phyloP scores from a whole-genome alignment of 1,140 invertebrate species.

The Tenebrio molitor region DNA sequence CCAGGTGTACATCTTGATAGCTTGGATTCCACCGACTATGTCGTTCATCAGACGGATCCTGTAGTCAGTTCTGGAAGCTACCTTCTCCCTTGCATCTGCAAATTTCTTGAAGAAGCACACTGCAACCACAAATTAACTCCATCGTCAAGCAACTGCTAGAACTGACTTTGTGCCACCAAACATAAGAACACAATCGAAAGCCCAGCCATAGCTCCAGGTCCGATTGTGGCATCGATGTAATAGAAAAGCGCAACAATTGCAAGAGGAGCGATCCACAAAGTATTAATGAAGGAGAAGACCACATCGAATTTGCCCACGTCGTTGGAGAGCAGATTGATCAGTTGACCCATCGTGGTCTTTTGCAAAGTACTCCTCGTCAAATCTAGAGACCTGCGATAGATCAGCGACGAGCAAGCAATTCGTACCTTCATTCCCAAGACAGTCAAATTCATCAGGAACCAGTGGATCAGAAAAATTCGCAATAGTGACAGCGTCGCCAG shows the following conservation, averaged over 20 bases:
- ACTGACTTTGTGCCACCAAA: neutral
- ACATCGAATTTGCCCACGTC: conserved; percentile 80
- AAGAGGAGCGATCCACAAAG: neutral
- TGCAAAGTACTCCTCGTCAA: conserved; percentile 78
- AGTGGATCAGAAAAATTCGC: conserved; percentile 81
- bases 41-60: conserved; percentile 15
- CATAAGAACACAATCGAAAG: neutral
- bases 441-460: conserved; percentile 80
- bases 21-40: neutral
- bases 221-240: neutral
- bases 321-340: conserved; percentile 89
- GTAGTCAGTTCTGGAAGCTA: neutral
- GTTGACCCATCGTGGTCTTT: conserved; percentile 84
- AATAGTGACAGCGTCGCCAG: conserved; percentile 74
- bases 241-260: neutral
- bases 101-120: conserved; percentile 1
- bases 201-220: neutral
- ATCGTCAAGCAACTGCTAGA: no score
- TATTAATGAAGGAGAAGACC: neutral
- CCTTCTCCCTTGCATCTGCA: neutral
- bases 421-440: conserved; percentile 82
- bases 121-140: neutral
- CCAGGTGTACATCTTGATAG: conserved; percentile 15
- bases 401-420: conserved; percentile 82
- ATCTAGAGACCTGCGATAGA: conserved; percentile 83